Percentiles rank a stretch among this genome's conserved stretches.
Conservation (phyloP, 2,888 invertebrate species). For the Macrosiphum euphorbiae region DNA sequence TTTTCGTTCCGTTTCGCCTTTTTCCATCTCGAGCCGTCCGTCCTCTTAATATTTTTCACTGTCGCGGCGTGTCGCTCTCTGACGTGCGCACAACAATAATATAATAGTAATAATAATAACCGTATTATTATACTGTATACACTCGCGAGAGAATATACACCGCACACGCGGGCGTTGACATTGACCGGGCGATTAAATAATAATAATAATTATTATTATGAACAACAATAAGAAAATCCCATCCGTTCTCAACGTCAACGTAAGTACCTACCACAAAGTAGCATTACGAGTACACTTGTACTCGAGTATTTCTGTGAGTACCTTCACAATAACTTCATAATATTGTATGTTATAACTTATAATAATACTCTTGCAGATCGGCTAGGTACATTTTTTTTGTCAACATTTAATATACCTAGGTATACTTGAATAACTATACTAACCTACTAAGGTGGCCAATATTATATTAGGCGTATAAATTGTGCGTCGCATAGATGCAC, state of each 20-base stretch:
- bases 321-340: neutral
- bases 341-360: neutral
- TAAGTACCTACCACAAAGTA: slow-evolving; percentile 7
- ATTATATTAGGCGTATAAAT: neutral
- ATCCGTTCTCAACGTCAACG: slow-evolving; percentile 43
- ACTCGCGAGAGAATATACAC: neutral
- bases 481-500: neutral
- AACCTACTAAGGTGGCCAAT: neutral
- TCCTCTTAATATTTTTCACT: neutral
- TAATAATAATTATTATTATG: slow-evolving; percentile 32
- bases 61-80: neutral
- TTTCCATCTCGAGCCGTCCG: neutral
- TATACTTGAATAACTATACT: neutral
- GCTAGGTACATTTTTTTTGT: neutral
- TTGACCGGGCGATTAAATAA: slow-evolving; percentile 18
- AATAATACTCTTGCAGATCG: neutral
- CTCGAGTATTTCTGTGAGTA: neutral
- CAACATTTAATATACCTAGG: neutral
- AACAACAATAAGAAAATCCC: slow-evolving; percentile 43
- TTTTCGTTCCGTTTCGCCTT: neutral
- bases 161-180: neutral
- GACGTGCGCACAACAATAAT: neutral
- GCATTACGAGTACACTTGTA: neutral
- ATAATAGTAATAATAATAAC: neutral
- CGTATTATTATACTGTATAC: neutral